Percentiles rank a stretch among this genome's conserved stretches.
phyloP scores from a whole-genome alignment of 2,113 vertebrate genomes.

The Tamias sibiricus region DNA sequence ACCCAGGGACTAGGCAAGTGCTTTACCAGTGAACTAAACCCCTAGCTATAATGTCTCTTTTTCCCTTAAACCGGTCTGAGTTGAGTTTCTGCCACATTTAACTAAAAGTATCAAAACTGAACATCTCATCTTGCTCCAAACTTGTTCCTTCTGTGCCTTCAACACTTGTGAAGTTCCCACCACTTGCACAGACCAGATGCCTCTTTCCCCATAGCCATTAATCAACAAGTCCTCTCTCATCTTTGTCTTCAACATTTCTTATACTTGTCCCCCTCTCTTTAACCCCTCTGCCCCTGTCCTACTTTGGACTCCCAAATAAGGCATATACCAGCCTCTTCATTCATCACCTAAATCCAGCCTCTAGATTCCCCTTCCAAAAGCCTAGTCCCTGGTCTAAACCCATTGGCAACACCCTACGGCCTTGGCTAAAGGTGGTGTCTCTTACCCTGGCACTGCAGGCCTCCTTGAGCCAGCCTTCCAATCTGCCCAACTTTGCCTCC shows the following conservation, averaged over 20 bases:
- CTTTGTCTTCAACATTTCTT: constrained; percentile 8
- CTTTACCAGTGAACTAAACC: background rate
- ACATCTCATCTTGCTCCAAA: constrained; percentile 1
- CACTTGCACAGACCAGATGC: background rate
- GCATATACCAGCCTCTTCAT: background rate
- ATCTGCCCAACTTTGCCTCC: background rate
- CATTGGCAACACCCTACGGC: background rate
- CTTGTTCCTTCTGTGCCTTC: background rate
- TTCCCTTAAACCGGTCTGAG: background rate
- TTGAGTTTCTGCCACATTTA: background rate
- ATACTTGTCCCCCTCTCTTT: background rate
- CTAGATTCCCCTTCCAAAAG: background rate
- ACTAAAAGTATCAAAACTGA: background rate
- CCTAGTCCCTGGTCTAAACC: background rate
- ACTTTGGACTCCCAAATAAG: background rate
- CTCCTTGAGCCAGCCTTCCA: background rate
- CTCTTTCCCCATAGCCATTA: background rate
- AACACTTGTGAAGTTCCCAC: background rate
- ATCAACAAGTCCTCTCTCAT: background rate
- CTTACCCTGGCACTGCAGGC: background rate
- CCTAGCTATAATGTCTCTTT: background rate
- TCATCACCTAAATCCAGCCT: background rate
- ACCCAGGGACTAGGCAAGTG: background rate
- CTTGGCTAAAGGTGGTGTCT: background rate
- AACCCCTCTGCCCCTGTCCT: background rate